Conservation (phyloP, 2,797 vertebrate genomes). For the Acanthornis magna region DNA sequence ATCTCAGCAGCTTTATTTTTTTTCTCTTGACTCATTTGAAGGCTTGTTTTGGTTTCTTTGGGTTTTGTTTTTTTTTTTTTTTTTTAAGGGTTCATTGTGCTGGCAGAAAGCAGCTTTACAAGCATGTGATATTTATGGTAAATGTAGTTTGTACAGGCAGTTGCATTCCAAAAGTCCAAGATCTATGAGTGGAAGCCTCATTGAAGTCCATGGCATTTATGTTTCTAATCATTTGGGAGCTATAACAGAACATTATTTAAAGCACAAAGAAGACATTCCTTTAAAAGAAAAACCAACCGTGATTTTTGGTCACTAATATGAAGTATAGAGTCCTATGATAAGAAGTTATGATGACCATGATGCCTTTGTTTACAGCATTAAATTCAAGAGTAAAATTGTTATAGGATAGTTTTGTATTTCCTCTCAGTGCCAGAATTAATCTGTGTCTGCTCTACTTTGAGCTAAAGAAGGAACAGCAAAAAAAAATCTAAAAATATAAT, state of each 20-base stretch:
- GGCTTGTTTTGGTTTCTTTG: no score
- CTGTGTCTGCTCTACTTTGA: not conserved
- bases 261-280: rapidly evolving
- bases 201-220: not conserved
- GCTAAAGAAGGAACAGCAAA: not conserved
- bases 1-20: not conserved
- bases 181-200: not conserved
- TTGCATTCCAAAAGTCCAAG: rapidly evolving
- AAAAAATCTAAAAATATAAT: not conserved
- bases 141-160: not conserved
- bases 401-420: not conserved
- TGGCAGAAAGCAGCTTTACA: not conserved
- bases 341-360: rapidly evolving
- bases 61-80: not conserved
- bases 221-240: not conserved
- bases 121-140: not conserved
- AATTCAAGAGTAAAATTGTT: not conserved
- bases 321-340: rapidly evolving
- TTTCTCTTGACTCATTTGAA: not conserved
- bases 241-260: not conserved
- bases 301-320: not conserved
- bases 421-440: not conserved
- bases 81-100: not conserved
- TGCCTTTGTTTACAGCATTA: not conserved
- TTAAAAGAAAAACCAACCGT: rapidly evolving